Conservation (phyloP, 2,888 invertebrate species). For the Cetonia aurata region DNA sequence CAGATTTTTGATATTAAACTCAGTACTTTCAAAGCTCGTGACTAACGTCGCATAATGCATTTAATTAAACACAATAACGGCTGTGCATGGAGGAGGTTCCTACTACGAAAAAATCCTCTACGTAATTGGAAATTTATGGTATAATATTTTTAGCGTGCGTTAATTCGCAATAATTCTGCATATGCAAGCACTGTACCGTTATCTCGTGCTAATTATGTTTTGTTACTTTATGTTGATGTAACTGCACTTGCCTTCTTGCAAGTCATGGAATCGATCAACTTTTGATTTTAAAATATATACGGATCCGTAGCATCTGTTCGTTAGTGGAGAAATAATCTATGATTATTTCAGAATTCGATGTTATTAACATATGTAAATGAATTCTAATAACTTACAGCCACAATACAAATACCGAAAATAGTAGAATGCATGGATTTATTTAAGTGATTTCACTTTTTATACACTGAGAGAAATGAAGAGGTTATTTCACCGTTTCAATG, state of each 20-base stretch:
- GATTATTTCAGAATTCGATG: too few species aligned
- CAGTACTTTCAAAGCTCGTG: not conserved
- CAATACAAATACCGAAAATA: too few species aligned
- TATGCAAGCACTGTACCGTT: constrained; percentile 22
- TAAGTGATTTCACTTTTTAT: too few species aligned
- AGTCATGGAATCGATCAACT: not conserved
- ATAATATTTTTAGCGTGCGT: not conserved
- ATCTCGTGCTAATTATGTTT: constrained; percentile 17
- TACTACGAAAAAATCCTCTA: constrained; percentile 3
- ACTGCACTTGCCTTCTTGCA: constrained; percentile 9
- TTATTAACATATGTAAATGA: too few species aligned
- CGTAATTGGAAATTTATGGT: constrained; percentile 14
- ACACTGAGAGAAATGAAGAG: too few species aligned
- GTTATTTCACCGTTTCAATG: too few species aligned
- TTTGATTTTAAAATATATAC: not conserved
- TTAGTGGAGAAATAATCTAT: too few species aligned
- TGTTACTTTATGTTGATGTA: constrained; percentile 27
- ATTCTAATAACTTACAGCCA: too few species aligned
- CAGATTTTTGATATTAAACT: not conserved
- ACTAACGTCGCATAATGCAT: too few species aligned
- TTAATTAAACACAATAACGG: constrained; percentile 1
- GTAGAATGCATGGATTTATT: too few species aligned
- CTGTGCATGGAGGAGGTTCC: not conserved
- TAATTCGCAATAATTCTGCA: constrained; percentile 8
- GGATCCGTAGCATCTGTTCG: too few species aligned